Evolutionary conservation across 2,113 vertebrate species (phyloP), one percentile per base, ranked within the genome.

Genomic region (Mustela lutreola): DNA sequence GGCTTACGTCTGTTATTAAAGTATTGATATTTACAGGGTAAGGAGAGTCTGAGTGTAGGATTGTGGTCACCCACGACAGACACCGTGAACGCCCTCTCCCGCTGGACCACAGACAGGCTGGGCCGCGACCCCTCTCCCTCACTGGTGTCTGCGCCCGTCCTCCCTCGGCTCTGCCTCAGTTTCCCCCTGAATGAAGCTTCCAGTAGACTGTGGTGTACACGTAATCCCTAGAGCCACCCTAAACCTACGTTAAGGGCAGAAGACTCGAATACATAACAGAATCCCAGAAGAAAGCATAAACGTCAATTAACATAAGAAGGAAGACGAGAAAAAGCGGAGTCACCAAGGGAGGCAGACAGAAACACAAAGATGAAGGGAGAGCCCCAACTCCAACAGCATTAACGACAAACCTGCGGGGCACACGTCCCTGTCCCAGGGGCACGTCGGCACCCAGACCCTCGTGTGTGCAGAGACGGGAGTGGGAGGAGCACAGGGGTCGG

Each of bases 301-400:
- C 67, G 36, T 39, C 31, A 21, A 11, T 4, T 3, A 21, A 71
- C 3, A 5, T 26, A n/a, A 73, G 19, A 84, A 67, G 45, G 58
- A 45, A 50, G 11, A 63, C 14, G 8, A 56, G 42, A 58, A 58
- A 58, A 31, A 39, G 8, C 18, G 8, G 9, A 8, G 1, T 26
- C 39, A 24, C 39, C 31, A 89, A 60, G 11, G 11, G 2, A 56
- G 19, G 22, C 22, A 24, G 31, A 63, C 22, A 15, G 28, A 6
- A n/a, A n/a, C 2, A 10, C 28, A 4, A 4, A 63, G 4, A 33
- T 9, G 6, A 0, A 60, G 36, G 9, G 48, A 14, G 6, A 24
- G 22, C 31, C 4, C 11, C 1, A 0, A 33, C 36, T 24, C 19
- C 67, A 39, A 2, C 18, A 0, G 1, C 18, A 0, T 39, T 33